phyloP scores from a whole-genome alignment of 2,797 vertebrate genomes.

The Fistularia tabacaria region DNA sequence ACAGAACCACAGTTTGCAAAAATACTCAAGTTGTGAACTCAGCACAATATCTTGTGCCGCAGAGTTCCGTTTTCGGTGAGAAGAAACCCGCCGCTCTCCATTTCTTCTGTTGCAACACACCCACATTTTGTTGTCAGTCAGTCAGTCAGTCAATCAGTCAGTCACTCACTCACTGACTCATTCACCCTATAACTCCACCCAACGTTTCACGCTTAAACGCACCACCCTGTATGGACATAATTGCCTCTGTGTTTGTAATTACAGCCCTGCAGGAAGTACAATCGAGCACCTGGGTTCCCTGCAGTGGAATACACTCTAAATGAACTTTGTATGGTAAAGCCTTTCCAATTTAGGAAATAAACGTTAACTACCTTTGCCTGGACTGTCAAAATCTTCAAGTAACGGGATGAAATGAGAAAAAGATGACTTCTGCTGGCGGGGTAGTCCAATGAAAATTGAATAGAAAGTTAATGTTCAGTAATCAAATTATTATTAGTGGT shows the following conservation, averaged over 20 bases:
- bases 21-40: too few species aligned
- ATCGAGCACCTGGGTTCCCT: constrained; percentile 67
- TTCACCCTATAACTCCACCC: neutral
- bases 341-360: constrained; percentile 44
- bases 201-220: constrained; percentile 11
- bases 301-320: constrained; percentile 65
- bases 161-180: neutral
- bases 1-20: too few species aligned
- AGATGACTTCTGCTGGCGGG: constrained; percentile 11
- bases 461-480: too few species aligned
- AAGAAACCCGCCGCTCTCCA: too few species aligned
- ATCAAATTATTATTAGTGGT: too few species aligned
- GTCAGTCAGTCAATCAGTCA: neutral
- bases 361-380: constrained; percentile 31
- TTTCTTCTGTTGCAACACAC: too few species aligned
- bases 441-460: too few species aligned
- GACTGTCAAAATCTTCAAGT: constrained; percentile 36
- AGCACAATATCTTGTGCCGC: too few species aligned
- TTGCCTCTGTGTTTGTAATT: constrained; percentile 72
- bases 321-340: constrained; percentile 55
- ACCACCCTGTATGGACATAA: constrained; percentile 60
- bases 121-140: too few species aligned
- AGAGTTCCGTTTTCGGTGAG: too few species aligned
- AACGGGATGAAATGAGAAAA: constrained; percentile 5
- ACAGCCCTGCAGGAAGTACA: constrained; percentile 64